Base-by-base conservation (phyloP, 2,113 vertebrate species). In the Suncus etruscus region DNA sequence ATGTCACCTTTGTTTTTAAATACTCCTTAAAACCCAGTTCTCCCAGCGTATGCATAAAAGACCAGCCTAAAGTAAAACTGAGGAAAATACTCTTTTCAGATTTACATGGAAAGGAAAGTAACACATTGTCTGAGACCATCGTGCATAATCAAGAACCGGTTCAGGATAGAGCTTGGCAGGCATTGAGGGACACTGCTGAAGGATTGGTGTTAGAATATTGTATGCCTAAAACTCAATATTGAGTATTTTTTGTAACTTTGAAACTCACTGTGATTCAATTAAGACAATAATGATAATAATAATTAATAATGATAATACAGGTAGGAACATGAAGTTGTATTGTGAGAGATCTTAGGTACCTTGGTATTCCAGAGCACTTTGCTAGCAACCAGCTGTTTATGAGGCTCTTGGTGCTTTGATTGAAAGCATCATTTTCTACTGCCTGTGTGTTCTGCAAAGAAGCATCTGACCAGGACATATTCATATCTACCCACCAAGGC, bases 1-100 rank as follows among this genome's bases (percentile, higher is more conserved):
- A 31, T 68, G 24, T 58, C 16, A 14, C 14, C 27, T 80, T 92
- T 11, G 68, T 88, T 92, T 92, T 77, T 58, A 58, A 86, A 50
- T 72, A 82, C 0, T 51, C 11, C 45, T 20, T n/a, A 2, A 88
- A 39, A 2, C 58, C 22, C 24, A 27, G 29, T 74, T 79, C 22
- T 32, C 76, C 32, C 22, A 77, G 6, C 51, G 48, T 72, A 27
- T 70, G 31, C 32, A 47, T 86, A 39, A 83, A 69, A 92, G 32
- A 83, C 45, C 54, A 86, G 18, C 47, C 39, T 74, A 47, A 68
- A 45, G 16, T 58, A 69, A 90, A 83, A 61, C 27, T 85, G 39
- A 84, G 45, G 25, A 86, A 75, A 63, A 74, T 9, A 31, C 14
- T 32, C 75, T 82, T 12, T 66, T 80, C n/a, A 83, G 31, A 50